A percentile compares a stretch with the other conserved stretches of the same genome.
Evolutionary conservation across 2,113 vertebrate genomes (phyloP).

Genomic region (Barnardius zonarius): DNA sequence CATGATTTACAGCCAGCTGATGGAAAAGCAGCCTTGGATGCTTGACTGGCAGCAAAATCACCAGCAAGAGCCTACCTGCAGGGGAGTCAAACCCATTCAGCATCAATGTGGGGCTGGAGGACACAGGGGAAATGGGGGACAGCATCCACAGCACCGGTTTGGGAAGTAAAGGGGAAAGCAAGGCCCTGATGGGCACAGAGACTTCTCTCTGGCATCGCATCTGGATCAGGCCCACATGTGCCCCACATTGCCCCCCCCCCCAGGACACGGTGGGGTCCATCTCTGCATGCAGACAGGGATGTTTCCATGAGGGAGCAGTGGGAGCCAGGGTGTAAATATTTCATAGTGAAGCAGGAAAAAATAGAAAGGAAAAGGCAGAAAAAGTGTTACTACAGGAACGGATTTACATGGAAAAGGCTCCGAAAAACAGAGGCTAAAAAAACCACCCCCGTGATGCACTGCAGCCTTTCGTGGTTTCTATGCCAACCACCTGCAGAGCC

Average conservation of each 20-base stretch:
- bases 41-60: neutral
- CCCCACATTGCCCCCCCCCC: neutral
- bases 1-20: neutral
- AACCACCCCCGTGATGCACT: neutral
- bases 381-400: constrained; percentile 40
- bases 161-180: neutral
- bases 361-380: neutral
- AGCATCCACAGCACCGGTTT: neutral
- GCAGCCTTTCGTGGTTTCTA: constrained; percentile 25
- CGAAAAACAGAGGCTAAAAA: neutral
- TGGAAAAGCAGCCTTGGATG: neutral
- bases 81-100: neutral
- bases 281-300: neutral
- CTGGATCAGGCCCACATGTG: neutral
- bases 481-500: constrained; percentile 50
- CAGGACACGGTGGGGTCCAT: neutral
- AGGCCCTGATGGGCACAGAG: fast-evolving
- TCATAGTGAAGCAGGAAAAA: neutral
- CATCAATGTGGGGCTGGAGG: neutral
- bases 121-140: neutral
- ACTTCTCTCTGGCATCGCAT: neutral
- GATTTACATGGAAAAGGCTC: neutral
- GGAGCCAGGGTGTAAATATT: constrained; percentile 11
- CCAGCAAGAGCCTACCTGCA: neutral
- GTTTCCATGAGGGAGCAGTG: neutral